Base-by-base conservation (phyloP, 64 coral and sea anemone species). In the Astreopora myriophthalma region DNA sequence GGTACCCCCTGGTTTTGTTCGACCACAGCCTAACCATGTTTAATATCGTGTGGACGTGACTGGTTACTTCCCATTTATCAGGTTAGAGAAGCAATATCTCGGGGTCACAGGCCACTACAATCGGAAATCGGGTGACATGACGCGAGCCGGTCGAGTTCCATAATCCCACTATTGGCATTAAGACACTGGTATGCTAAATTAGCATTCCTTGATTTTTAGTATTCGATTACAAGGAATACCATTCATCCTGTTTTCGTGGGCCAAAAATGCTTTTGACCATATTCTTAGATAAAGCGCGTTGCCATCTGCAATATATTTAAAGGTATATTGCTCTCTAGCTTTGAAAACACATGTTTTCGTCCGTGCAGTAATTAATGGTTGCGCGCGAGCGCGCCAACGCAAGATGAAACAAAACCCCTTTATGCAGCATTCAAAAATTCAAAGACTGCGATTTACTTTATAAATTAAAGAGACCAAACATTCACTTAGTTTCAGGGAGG, bases 41-140 rank as follows among this genome's bases (percentile, higher is more conserved):
- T 14, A 55, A 55, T 55, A 55, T 55, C 51, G 17, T 25, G 34
- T 14, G 38, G n/a, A 83, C 52, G 79, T 63, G 75, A 76, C 29
- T 82, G 13, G 6, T 13, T 6, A 0, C 3, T 80, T 9, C 55
- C 22, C 0, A 6, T 76, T 49, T 42, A 14, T 42, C n/a, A 78
- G 40, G 22, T 46, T 29, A 38, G 7, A 25, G 5, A 55, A 2
- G 2, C 55, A 83, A 65, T 83, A 83, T 3, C 13, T 2, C 17
- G 48, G 10, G 79, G 57, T 83, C 79, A 17, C 71, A 42, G 27
- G 14, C 5, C 75, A 64, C 32, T 33, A 4, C 16, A 60, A 58
- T 12, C 70, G 31, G 57, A 35, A 83, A 83, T 80, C 48, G 60
- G 76, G 29, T 35, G 48, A 80, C 30, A 34, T 80, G 76, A 80